Base-by-base conservation (phyloP, 1,140 invertebrate genomes). In the Portunus trituberculatus region DNA sequence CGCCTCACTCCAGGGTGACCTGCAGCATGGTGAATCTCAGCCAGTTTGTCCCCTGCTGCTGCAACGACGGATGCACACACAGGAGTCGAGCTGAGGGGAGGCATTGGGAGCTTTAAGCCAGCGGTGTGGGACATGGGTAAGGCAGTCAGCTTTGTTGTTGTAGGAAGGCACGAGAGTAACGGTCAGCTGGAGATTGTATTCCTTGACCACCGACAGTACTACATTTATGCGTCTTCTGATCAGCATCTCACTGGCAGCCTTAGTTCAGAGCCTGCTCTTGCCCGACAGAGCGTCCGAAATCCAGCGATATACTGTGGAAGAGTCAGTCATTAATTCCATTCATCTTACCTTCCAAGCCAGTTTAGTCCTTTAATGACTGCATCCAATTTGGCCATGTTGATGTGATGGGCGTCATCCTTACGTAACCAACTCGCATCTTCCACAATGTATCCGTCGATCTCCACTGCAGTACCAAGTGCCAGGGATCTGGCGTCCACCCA, bases 321-420 rank as follows among this genome's bases (percentile, higher is more conserved):
- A 94, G 52, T 94, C 93, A n/a, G 93, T 94, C 46, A 87, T 20
- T 16, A 91, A n/a, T 28, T 94, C 94, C 4, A 94, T 82, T 46
- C 52, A 28, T 46, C 32, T 88, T 8, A 92, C 45, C 6, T 39
- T 8, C 94, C 94, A 94, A n/a, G 0, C 48, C 48, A 52, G 48
- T 52, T 52, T 52, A 52, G 48, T 6, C 87, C 87, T 45, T 46
- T 88, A n/a, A 94, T 83, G 39, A 92, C 94, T 39, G n/a, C n/a
- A n/a, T n/a, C n/a, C n/a, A n/a, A n/a, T n/a, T n/a, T n/a, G n/a
- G n/a, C n/a, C n/a, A n/a, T 52, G 48, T 52, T 52, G 32, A 94
- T 94, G 94, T 94, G 88, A 25, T 39, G 20, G 20, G 87, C 59
- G 31, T 59, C 48, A 14, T 52, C 76, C 16, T 91, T 83, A 52